These are phyloP conservation scores for Crypturellus tataupa DNA, from an alignment of 2,797 vertebrate species.

Conservation along the genomic window DNA sequence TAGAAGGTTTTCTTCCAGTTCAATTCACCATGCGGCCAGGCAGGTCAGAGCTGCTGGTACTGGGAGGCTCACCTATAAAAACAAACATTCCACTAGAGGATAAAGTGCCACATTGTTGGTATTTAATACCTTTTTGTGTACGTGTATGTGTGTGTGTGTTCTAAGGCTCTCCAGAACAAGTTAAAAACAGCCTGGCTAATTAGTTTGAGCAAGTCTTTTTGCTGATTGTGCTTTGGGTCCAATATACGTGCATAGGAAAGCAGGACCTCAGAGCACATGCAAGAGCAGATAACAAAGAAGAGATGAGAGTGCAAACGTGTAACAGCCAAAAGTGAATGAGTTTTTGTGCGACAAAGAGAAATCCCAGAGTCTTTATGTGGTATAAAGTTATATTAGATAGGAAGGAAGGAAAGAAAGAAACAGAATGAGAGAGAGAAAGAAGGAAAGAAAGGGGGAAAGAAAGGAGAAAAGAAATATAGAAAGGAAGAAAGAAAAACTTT, in stretches of 20 bases:
- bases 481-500: too few relatives aligned
- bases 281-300: not conserved
- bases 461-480: too few relatives aligned
- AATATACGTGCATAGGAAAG: not conserved
- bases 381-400: not conserved
- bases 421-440: too few relatives aligned
- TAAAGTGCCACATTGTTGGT: conserved; percentile 66
- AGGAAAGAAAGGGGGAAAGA: too few relatives aligned
- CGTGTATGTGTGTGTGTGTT: not conserved
- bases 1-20: conserved; percentile 63
- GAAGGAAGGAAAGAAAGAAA: too few relatives aligned
- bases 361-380: not conserved
- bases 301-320: not conserved
- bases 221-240: not conserved
- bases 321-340: not conserved
- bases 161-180: conserved; percentile 33
- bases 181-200: conserved; percentile 14
- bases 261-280: not conserved
- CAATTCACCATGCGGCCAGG: conserved; percentile 65
- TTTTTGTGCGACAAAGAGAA: not conserved
- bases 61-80: conserved; percentile 73
- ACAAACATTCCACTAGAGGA: conserved; percentile 72
- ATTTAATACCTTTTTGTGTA: conserved; percentile 49
- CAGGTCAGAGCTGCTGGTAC: conserved; percentile 64
- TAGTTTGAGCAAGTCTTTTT: conserved; percentile 4